A percentile compares a stretch with the other conserved stretches of the same genome.
Evolutionary conservation across 2,888 invertebrate species (phyloP).

Genomic region (Hetaerina titia): DNA sequence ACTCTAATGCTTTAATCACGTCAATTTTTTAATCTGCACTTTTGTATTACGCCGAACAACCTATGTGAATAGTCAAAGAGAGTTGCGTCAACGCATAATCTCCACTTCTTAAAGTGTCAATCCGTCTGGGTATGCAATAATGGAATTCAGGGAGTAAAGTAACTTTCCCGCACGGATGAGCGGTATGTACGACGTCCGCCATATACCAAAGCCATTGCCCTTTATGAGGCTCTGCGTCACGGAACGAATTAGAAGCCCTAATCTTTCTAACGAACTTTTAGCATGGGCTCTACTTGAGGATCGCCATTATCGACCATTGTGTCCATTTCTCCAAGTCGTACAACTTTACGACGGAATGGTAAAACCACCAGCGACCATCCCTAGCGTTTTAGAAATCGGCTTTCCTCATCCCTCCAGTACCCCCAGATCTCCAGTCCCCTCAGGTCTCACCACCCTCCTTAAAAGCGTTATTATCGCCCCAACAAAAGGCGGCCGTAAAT

Average conservation of each 20-base stretch:
- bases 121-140: too few relatives aligned
- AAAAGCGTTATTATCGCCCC: not conserved
- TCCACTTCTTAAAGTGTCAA: too few relatives aligned
- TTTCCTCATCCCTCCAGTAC: not conserved
- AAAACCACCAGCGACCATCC: constrained; percentile 18
- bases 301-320: not conserved
- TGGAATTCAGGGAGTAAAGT: not conserved
- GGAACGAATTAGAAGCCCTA: not conserved
- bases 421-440: not conserved
- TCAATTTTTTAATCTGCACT: too few relatives aligned
- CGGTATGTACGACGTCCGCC: not conserved
- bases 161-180: not conserved
- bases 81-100: too few relatives aligned
- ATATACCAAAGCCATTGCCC: not conserved
- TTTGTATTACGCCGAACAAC: too few relatives aligned
- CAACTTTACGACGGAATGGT: constrained; percentile 31
- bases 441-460: not conserved
- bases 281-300: not conserved
- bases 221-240: not conserved
- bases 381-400: not conserved
- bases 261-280: not conserved
- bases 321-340: constrained; percentile 31
- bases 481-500: not conserved
- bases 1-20: too few relatives aligned
- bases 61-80: too few relatives aligned